Base-by-base conservation (phyloP, 2,113 vertebrate genomes). In the Fulmarus glacialis region DNA sequence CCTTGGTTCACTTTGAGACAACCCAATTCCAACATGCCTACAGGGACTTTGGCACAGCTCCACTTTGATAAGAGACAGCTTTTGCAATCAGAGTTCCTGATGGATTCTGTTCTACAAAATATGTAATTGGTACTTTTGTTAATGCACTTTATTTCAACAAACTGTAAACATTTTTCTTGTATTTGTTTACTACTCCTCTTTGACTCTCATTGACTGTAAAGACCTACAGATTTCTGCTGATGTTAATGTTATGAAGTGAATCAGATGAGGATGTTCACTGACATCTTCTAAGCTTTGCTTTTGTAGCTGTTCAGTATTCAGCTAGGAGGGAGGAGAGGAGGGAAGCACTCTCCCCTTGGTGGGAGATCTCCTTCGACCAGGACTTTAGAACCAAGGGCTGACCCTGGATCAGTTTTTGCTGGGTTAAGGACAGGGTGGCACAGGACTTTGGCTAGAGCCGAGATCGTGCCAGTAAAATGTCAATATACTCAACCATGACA, bases 361-460 rank as follows among this genome's bases (percentile, higher is more conserved):
- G 59, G 38, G 27, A 60, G 38, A 82, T 19, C 22, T 93, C 32
- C 92, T 91, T 82, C 3, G 0, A 60, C 16, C 32, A 83, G 86
- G 71, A 88, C 90, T 93, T 95, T 47, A 90, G 84, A 90, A 85
- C 34, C 36, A 48, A 60, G 60, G 53, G 53, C 52, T 93, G 40
- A 75, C 15, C 47, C 53, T n/a, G 22, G 24, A 29, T 26, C 9
- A 7, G 11, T 34, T 34, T 85, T 40, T 62, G 8, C 45, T 93
- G 53, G 12, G 58, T 72, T 82, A 64, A 86, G 50, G 62, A 81
- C 86, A 71, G 45, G 19, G 71, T 96, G 86, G 91, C 62, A 93
- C 50, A 94, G 94, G 94, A 96, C 95, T 97, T 96, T 96, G 93
- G 50, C 72, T 92, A 73, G 45, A 82, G 34, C 15, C 3, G 11